Base-by-base conservation (phyloP, 2,888 invertebrate species). In the Drosophila trichaetosa region DNA sequence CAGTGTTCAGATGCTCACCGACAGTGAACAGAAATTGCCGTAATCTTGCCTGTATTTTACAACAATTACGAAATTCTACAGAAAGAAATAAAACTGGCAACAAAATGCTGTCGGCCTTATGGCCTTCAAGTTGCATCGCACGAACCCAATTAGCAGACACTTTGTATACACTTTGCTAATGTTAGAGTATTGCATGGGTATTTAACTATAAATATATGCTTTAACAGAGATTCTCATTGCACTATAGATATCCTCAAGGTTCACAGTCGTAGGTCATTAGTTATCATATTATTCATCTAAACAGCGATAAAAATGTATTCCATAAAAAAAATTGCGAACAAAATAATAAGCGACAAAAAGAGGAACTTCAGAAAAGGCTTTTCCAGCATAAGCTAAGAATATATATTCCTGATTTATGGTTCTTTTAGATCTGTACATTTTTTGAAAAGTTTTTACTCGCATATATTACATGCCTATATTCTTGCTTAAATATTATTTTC, bases 11-110 rank as follows among this genome's bases (percentile, higher is more conserved):
- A 31, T 58, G 33, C 36, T 18, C 16, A 10, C 51, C 21, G 64
- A 34, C 54, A 42, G 48, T 29, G 54, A 40, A 42, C 59, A 34
- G 38, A 57, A 75, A 70, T 76, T 75, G 66, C 75, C 75, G 60
- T 82, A 61, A 68, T 77, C 57, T 71, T 63, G 75, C 58, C 68
- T 53, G 70, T 65, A 57, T 66, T 79, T 83, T 80, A 79, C 88
- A 82, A 66, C 69, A 83, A 83, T 79, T 75, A 79, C 71, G 73
- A 67, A 67, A 61, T 73, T 79, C 66, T 69, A 53, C 21, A 46
- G 34, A 33, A 42, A 56, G 29, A 24, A 11, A 52, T 34, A 29
- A 48, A 48, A 27, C 40, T 46, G 24, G 51, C 34, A 61, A 67
- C 48, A 57, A 65, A 71, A 68, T 75, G 79, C 80, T 69, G 75